Percentiles rank a stretch among this genome's conserved stretches.
These are phyloP conservation scores for Eurypyga helias DNA, from an alignment of 2,113 vertebrate genomes.

Conservation along the genomic window DNA sequence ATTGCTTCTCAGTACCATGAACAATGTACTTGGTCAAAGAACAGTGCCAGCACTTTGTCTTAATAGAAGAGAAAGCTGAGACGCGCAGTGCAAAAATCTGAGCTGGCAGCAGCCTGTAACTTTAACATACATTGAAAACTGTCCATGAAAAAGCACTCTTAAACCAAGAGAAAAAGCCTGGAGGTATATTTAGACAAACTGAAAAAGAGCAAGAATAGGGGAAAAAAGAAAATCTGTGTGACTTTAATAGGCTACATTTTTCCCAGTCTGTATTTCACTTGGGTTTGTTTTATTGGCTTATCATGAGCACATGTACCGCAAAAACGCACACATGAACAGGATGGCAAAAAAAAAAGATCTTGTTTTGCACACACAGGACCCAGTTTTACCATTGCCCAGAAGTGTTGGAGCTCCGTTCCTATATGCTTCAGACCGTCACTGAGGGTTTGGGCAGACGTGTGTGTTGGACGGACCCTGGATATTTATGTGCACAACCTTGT, in stretches of 20 bases:
- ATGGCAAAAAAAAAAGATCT: neutral
- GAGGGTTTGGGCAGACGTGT: neutral
- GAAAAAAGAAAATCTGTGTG: neutral
- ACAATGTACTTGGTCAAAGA: constrained; percentile 63
- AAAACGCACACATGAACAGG: neutral
- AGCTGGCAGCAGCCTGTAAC: constrained; percentile 57
- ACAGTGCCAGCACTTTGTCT: constrained; percentile 69
- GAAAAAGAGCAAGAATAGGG: neutral
- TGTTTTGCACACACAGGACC: neutral
- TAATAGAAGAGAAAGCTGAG: constrained; percentile 66
- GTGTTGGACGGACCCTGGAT: neutral
- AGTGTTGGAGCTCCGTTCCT: neutral
- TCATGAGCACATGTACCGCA: neutral
- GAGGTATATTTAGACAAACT: constrained; percentile 51
- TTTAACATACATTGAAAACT: constrained; percentile 66
- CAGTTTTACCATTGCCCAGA: neutral
- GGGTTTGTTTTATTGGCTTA: constrained; percentile 15
- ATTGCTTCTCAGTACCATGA: constrained; percentile 73
- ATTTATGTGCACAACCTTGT: neutral
- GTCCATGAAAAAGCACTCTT: constrained; percentile 57
- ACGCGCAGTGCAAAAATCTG: constrained; percentile 45
- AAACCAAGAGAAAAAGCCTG: constrained; percentile 42
- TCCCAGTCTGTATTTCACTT: constrained; percentile 28
- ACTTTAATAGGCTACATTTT: constrained; percentile 41
- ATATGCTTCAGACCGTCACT: neutral